These are phyloP conservation scores for Varanus salvator DNA, from an alignment of 2,113 vertebrate species.

Conservation along the genomic window DNA sequence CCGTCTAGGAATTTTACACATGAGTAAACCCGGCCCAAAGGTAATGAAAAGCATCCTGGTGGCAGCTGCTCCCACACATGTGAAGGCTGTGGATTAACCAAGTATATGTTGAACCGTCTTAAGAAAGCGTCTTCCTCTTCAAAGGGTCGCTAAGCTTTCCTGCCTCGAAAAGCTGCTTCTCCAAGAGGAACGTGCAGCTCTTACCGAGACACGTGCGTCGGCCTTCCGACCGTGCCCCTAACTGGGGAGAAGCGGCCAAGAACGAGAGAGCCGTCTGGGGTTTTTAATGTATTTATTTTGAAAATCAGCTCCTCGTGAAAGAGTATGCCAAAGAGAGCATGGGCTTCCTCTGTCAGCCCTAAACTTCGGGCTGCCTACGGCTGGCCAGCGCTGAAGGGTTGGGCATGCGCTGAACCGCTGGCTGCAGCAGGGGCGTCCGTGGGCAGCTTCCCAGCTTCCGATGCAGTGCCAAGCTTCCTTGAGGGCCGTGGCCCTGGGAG, in stretches of 20 bases:
- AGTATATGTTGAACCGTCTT: not conserved
- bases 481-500: slow-evolving; percentile 58
- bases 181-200: not conserved
- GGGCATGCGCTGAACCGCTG: slow-evolving; percentile 71
- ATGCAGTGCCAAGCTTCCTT: slow-evolving; percentile 53
- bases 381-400: slow-evolving; percentile 63
- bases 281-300: slow-evolving; percentile 82
- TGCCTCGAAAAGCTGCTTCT: not conserved
- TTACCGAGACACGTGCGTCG: too few relatives aligned
- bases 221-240: not conserved
- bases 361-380: slow-evolving; percentile 65
- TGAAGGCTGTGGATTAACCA: not conserved
- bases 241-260: slow-evolving; percentile 32
- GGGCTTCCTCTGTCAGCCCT: slow-evolving; percentile 68
- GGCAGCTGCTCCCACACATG: not conserved
- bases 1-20: not conserved
- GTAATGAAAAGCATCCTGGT: not conserved
- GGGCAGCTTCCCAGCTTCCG: slow-evolving; percentile 42
- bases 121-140: not conserved
- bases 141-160: not conserved
- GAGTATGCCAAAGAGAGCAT: slow-evolving; percentile 76
- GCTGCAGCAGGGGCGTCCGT: slow-evolving; percentile 60
- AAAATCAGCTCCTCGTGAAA: slow-evolving; percentile 80
- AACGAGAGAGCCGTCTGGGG: slow-evolving; percentile 52
- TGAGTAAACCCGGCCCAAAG: not conserved